Evolutionary conservation across 2,797 vertebrate genomes (phyloP).

Genomic region (Oreonectes daqikongensis): DNA sequence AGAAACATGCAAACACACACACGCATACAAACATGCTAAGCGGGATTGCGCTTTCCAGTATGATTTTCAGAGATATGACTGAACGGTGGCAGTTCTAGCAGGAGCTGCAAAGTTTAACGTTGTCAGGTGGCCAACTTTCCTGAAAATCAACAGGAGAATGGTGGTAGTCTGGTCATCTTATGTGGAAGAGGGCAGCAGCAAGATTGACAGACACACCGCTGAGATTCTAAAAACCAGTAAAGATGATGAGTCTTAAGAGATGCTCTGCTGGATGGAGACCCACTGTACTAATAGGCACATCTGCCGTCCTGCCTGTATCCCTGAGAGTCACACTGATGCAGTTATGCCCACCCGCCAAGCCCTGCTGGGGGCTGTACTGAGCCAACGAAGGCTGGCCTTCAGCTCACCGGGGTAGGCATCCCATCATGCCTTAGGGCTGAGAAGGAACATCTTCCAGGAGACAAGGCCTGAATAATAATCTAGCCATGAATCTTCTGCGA

Average conservation of each 20-base stretch:
- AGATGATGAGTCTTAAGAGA: slow-evolving; percentile 51
- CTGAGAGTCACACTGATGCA: slow-evolving; percentile 46
- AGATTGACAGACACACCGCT: slow-evolving; percentile 28
- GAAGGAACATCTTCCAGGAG: slow-evolving; percentile 70
- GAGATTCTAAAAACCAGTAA: slow-evolving; percentile 42
- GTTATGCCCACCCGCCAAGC: slow-evolving; percentile 51
- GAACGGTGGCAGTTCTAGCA: slow-evolving; percentile 29
- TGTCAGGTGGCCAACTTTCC: slow-evolving; percentile 9
- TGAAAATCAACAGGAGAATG: neutral
- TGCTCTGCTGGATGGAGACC: slow-evolving; percentile 40
- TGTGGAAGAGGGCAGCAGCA: slow-evolving; percentile 14
- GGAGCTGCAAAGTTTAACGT: slow-evolving; percentile 3
- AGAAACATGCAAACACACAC: slow-evolving; percentile 15
- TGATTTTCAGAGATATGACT: slow-evolving; percentile 4
- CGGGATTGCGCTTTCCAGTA: neutral
- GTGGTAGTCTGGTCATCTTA: slow-evolving; percentile 10
- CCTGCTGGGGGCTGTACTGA: slow-evolving; percentile 44
- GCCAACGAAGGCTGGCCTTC: slow-evolving; percentile 23
- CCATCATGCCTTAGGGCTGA: slow-evolving; percentile 67
- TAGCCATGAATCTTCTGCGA: slow-evolving; percentile 9
- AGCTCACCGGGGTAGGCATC: slow-evolving; percentile 57
- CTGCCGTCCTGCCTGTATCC: slow-evolving; percentile 46
- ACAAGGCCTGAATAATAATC: slow-evolving; percentile 77
- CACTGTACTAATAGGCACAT: slow-evolving; percentile 45
- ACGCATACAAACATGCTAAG: neutral